Evolutionary conservation across 2,888 invertebrate species (phyloP), one percentile per base, ranked within the genome.

Genomic region (Drosophila engyochracea): DNA sequence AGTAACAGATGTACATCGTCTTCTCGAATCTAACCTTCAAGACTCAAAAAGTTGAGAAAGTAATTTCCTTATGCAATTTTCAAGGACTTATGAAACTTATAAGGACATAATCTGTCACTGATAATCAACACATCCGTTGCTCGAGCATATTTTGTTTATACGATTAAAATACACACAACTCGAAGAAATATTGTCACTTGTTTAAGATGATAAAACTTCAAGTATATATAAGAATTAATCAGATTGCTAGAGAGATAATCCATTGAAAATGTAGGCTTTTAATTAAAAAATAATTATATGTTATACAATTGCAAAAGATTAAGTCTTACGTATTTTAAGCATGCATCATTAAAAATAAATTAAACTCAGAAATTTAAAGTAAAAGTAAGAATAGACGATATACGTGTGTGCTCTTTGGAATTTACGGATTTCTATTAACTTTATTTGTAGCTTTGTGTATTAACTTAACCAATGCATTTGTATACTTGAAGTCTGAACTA

Each of bases 401-500:
- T 3, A 19, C 19, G 19, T 6, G 6, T 16, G 25, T 47, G 14
- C 12, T 25, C 9, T 30, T 52, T 31, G 9, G 19, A 16, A 19
- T 10, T 10, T 10, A 19, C 4, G 28, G 4, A 10, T 5, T 28
- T 28, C 19, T 51, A 19, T 3, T 10, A 10, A 12, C 5, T 51
- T 10, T 19, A 30, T 51, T 51, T 51, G 25, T 12, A 51, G 63
- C 22, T n/a, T 30, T 58, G n/a, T 41, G 35, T 28, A 30, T 28
- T 35, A 44, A 14, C 31, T 47, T 25, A 47, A 4, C 37, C 53
- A 70, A 68, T 68, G 69, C 39, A 68, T 49, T 49, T 52, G 39
- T 25, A 9, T 28, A 16, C 37, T 49, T 19, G 41, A 58, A 28
- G 25, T 5, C 12, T 58, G 19, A 22, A 10, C 10, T 25, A 10